Conservation (phyloP, 2,888 invertebrate species). For the Cosmia pyralina region DNA sequence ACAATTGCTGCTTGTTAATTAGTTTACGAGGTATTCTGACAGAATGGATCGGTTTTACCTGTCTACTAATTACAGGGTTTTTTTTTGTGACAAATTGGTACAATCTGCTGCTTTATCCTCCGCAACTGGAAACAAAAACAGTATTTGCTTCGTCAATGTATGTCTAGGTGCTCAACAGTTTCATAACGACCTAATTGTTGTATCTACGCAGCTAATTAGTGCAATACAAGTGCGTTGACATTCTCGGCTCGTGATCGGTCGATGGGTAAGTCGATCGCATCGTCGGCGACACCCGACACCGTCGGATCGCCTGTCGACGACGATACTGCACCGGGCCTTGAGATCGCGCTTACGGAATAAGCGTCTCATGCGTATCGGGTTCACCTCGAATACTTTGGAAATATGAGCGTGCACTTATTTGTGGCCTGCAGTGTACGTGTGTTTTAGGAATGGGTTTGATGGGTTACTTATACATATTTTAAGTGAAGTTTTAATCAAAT, state of each 20-base stretch:
- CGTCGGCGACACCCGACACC: conserved; percentile 79
- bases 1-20: conserved; percentile 64
- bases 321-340: conserved; percentile 87
- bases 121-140: conserved; percentile 3
- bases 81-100: conserved; percentile 32
- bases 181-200: conserved; percentile 62
- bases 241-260: conserved; percentile 77
- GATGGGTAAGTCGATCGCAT: conserved; percentile 86
- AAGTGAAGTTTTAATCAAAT: background rate
- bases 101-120: conserved; percentile 7
- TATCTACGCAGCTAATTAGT: conserved; percentile 71
- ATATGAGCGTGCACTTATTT: conserved; percentile 70
- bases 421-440: conserved; percentile 49
- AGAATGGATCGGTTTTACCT: conserved; percentile 23
- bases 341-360: conserved; percentile 84
- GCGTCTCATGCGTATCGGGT: conserved; percentile 85
- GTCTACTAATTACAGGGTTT: conserved; percentile 11
- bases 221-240: conserved; percentile 77
- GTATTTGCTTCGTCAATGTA: background rate
- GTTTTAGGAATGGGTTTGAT: conserved; percentile 28
- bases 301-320: conserved; percentile 80
- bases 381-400: conserved; percentile 77
- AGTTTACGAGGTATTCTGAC: conserved; percentile 50
- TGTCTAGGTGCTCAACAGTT: conserved; percentile 37
- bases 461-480: background rate